phyloP scores from a whole-genome alignment of 1,140 invertebrate genomes.

The Andricus grossulariae region DNA sequence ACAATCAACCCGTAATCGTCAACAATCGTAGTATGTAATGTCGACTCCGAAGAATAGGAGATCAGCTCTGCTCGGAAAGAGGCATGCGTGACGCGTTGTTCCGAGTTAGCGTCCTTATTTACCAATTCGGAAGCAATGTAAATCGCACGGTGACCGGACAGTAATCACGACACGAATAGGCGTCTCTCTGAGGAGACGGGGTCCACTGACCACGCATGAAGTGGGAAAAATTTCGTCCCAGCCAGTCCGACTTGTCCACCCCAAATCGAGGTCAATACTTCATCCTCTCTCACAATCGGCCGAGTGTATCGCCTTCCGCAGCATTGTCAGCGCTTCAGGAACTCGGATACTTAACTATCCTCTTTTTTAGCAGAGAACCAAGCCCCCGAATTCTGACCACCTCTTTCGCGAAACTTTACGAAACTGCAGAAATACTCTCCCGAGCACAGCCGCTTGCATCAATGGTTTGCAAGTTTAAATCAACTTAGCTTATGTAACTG shows the following conservation, averaged over 20 bases:
- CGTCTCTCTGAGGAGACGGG: slow-evolving; percentile 70
- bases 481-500: too few relatives aligned
- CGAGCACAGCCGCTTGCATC: too few relatives aligned
- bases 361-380: slow-evolving; percentile 44
- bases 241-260: slow-evolving; percentile 1
- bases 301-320: slow-evolving; percentile 76
- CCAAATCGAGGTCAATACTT: slow-evolving; percentile 64
- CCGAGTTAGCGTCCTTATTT: slow-evolving; percentile 64
- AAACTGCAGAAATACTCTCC: background rate
- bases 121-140: slow-evolving; percentile 69
- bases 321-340: slow-evolving; percentile 75
- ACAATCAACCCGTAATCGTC: slow-evolving; percentile 44
- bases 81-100: slow-evolving; percentile 68
- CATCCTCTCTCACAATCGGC: slow-evolving; percentile 63
- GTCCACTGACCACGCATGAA: slow-evolving; percentile 69
- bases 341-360: slow-evolving; percentile 65
- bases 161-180: slow-evolving; percentile 62
- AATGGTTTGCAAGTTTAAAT: too few relatives aligned
- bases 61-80: slow-evolving; percentile 50
- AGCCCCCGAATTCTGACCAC: slow-evolving; percentile 30
- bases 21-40: slow-evolving; percentile 43
- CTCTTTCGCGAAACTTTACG: background rate
- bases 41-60: slow-evolving; percentile 37
- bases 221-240: slow-evolving; percentile 66
- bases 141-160: slow-evolving; percentile 60